phyloP scores from a whole-genome alignment of 1,140 invertebrate species.

The Drosophila hydei region DNA sequence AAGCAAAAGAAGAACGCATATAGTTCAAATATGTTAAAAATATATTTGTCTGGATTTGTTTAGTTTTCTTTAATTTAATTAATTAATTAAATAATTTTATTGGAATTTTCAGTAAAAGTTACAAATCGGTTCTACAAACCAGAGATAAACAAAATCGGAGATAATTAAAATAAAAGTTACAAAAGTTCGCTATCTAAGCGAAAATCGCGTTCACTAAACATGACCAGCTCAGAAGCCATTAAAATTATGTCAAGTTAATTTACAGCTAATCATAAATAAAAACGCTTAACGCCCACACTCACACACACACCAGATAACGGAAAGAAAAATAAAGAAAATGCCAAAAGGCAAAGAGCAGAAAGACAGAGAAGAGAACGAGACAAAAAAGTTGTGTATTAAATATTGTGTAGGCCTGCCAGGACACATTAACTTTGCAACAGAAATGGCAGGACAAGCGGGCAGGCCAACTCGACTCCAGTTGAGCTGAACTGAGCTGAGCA shows the following conservation, averaged over 20 bases:
- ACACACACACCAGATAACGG: constrained; percentile 11
- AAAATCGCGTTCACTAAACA: too few relatives aligned
- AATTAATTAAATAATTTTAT: too few relatives aligned
- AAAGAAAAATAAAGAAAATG: constrained; percentile 12
- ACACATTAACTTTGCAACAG: constrained; percentile 58
- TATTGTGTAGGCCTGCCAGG: constrained; percentile 52
- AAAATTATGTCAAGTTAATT: constrained; percentile 34
- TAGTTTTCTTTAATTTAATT: too few relatives aligned
- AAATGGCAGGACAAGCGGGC: constrained; percentile 38
- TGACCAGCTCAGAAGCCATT: constrained; percentile 27
- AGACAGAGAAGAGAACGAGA: background rate
- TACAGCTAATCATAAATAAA: constrained; percentile 44
- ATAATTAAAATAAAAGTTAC: too few relatives aligned
- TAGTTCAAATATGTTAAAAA: too few relatives aligned
- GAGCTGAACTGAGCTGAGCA: constrained; percentile 46
- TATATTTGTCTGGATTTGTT: too few relatives aligned
- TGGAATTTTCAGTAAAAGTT: too few relatives aligned
- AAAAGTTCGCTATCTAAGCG: background rate
- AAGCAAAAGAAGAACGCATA: too few relatives aligned
- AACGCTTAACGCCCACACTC: constrained; percentile 14
- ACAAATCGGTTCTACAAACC: too few relatives aligned
- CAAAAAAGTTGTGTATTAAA: constrained; percentile 39
- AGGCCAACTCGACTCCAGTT: constrained; percentile 31
- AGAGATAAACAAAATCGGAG: too few relatives aligned
- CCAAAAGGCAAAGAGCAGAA: constrained; percentile 16